Conservation (phyloP, 2,888 invertebrate genomes). For the Protophormia terraenovae region DNA sequence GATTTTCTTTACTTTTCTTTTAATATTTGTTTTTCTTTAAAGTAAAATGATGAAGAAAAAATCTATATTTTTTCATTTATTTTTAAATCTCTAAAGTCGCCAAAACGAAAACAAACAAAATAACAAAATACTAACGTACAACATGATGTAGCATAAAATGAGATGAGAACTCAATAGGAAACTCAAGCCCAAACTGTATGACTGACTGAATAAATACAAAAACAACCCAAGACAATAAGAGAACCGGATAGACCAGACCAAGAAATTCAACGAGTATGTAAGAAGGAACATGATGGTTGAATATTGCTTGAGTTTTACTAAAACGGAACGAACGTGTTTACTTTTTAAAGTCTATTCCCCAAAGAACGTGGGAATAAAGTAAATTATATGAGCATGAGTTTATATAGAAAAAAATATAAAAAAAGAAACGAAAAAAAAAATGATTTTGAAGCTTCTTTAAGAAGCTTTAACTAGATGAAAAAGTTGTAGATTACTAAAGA, state of each 20-base stretch:
- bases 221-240: slow-evolving; percentile 13
- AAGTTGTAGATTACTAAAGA: slow-evolving; percentile 14
- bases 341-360: slow-evolving; percentile 59
- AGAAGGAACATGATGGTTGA: background rate
- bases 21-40: background rate
- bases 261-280: background rate
- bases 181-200: background rate
- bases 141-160: background rate
- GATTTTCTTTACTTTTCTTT: background rate
- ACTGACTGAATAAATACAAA: no score
- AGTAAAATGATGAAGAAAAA: background rate
- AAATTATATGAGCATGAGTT: background rate
- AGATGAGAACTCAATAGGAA: slow-evolving; percentile 18
- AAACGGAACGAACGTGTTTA: slow-evolving; percentile 45
- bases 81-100: slow-evolving; percentile 63
- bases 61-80: slow-evolving; percentile 43
- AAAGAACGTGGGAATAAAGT: slow-evolving; percentile 28
- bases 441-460: slow-evolving; percentile 60
- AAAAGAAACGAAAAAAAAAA: slow-evolving; percentile 32
- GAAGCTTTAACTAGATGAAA: slow-evolving; percentile 35
- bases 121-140: background rate
- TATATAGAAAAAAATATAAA: background rate
- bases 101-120: slow-evolving; percentile 48
- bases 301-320: slow-evolving; percentile 17
- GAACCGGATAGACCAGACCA: background rate